Conservation (phyloP, 2,888 invertebrate species). For the Caenorhabditis sp. region DNA sequence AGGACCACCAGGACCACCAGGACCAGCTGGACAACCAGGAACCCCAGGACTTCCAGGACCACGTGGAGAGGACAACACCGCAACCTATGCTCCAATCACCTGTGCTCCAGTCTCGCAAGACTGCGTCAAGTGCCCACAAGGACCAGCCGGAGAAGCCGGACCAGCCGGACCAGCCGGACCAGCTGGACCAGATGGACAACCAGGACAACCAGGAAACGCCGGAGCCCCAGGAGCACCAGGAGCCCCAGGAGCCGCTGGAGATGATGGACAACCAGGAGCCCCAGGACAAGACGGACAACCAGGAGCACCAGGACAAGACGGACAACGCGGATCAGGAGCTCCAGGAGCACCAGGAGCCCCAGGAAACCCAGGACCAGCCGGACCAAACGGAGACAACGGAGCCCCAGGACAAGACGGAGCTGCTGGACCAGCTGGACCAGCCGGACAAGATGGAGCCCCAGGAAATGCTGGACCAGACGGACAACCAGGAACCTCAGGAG, state of each 20-base stretch:
- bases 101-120: conserved; percentile 56
- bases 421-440: conserved; percentile 44
- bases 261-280: conserved; percentile 52
- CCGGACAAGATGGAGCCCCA: conserved; percentile 42
- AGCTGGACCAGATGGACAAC: conserved; percentile 60
- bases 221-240: conserved; percentile 61
- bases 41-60: conserved; percentile 56
- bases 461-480: conserved; percentile 51
- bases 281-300: conserved; percentile 55
- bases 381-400: conserved; percentile 43
- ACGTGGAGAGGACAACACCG: conserved; percentile 57
- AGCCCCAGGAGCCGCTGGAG: conserved; percentile 51
- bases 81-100: conserved; percentile 56
- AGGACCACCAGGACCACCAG: conserved; percentile 59
- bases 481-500: conserved; percentile 48
- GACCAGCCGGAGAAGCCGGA: conserved; percentile 63
- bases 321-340: conserved; percentile 46
- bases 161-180: conserved; percentile 57
- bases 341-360: conserved; percentile 53
- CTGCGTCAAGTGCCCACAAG: conserved; percentile 66
- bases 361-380: conserved; percentile 48
- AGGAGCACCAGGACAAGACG: conserved; percentile 53
- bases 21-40: conserved; percentile 52
- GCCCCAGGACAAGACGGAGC: conserved; percentile 39
- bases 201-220: conserved; percentile 47